Evolutionary conservation across 2,797 vertebrate species (phyloP), one percentile per base, ranked within the genome.

Genomic region (Gastrophryne carolinensis): DNA sequence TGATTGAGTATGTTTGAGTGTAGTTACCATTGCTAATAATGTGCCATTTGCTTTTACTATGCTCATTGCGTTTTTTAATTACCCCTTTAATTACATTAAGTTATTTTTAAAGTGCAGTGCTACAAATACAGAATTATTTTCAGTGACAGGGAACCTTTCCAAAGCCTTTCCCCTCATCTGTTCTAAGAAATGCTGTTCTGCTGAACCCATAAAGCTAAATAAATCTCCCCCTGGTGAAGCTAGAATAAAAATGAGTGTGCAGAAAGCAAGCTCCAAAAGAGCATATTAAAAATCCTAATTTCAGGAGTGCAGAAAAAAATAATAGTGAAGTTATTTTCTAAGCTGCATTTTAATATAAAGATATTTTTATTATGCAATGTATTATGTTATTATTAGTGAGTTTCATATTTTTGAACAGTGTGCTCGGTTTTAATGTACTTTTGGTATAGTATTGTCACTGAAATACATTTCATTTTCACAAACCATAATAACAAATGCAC

Each of bases 341-440:
- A 41, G 44, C 75, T 41, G 75, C 39, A 39, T 64, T 72, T 72
- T 72, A 72, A 72, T 65, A 72, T 72, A 78, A 60, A 58, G 23
- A 56, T 72, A 65, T 78, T 66, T 32, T 65, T 71, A 69, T 75
- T 75, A 37, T 52, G 56, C 68, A 35, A 75, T 75, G 64, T 72
- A 76, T 69, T 53, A 76, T 69, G 72, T 74, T 74, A 63, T 76
- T 76, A 78, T 78, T 66, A 78, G 75, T 49, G 44, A 15, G 30
- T 63, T 69, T 75, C 61, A 53, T 75, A 68, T 58, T 64, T 64
- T 72, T 41, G 52, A 72, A 41, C 53, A 30, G 61, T n/a, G 26
- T 29, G 41, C 44, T 72, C 52, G 41, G 72, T 72, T 76, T 78
- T 78, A 72, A 78, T 78, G 53, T 60, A 60, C 68, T 78, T 17